A percentile compares a stretch with the other conserved stretches of the same genome.
These are phyloP conservation scores for Pelecanus crispus DNA, from an alignment of 2,113 vertebrate genomes.

Conservation along the genomic window DNA sequence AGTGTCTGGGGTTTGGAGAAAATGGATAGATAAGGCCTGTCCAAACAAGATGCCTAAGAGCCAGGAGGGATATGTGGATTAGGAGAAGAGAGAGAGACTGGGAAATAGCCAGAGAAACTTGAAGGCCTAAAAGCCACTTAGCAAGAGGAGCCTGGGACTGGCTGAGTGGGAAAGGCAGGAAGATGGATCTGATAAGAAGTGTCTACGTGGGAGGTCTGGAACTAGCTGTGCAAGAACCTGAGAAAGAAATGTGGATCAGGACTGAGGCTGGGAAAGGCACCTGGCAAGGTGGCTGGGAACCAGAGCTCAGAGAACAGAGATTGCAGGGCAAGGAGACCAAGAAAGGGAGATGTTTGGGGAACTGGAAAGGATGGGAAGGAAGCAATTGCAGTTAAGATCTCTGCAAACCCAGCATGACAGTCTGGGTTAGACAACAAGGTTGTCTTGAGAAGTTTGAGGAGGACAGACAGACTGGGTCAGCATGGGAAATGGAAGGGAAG, in stretches of 20 bases:
- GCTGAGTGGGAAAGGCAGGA: slow-evolving; percentile 22
- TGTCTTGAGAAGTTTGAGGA: neutral
- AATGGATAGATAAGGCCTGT: neutral
- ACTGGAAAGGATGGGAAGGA: neutral
- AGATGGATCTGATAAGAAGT: slow-evolving; percentile 39
- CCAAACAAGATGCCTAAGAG: neutral
- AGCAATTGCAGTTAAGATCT: neutral
- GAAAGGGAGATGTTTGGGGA: neutral
- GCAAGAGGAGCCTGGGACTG: neutral
- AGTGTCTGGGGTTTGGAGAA: neutral
- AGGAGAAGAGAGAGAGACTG: neutral
- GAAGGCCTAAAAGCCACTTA: neutral
- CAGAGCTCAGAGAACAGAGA: neutral
- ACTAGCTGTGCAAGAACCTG: neutral
- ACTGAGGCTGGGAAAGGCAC: neutral
- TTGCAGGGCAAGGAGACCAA: neutral
- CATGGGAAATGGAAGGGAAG: neutral
- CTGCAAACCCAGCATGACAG: neutral
- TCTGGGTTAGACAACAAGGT: neutral
- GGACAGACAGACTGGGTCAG: neutral
- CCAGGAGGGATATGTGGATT: neutral
- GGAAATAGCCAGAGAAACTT: neutral
- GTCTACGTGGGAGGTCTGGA: slow-evolving; percentile 35
- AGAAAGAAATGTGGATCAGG: neutral
- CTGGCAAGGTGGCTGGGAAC: neutral